These are phyloP conservation scores for Scaptodrosophila latifasciaeformis DNA, from an alignment of 2,888 invertebrate genomes.

Conservation along the genomic window DNA sequence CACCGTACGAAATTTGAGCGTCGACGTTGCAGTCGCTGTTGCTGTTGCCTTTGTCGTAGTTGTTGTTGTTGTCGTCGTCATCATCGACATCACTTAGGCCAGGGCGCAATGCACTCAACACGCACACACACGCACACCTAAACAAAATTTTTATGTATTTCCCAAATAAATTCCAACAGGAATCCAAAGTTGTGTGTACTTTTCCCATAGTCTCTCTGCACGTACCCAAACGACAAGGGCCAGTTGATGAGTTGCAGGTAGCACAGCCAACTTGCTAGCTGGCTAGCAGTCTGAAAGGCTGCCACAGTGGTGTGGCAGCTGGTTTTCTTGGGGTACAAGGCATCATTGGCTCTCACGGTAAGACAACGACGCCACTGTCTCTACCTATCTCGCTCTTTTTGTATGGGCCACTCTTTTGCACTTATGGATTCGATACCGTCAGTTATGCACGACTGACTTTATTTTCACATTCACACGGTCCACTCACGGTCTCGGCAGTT, in stretches of 20 bases:
- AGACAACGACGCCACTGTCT: slow-evolving; percentile 43
- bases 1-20: slow-evolving; percentile 68
- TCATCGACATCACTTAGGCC: background rate
- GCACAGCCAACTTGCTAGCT: slow-evolving; percentile 8
- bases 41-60: no score
- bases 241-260: slow-evolving; percentile 67
- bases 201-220: slow-evolving; percentile 66
- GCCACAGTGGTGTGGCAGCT: slow-evolving; percentile 42
- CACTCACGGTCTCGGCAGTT: slow-evolving; percentile 51
- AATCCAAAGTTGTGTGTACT: slow-evolving; percentile 71
- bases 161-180: slow-evolving; percentile 73
- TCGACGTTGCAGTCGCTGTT: no score
- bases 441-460: slow-evolving; percentile 69
- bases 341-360: background rate
- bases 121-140: slow-evolving; percentile 2
- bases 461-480: slow-evolving; percentile 68
- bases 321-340: background rate
- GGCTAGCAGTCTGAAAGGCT: background rate
- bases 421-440: no score
- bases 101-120: slow-evolving; percentile 9
- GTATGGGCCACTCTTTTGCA: no score
- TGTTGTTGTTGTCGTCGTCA: no score
- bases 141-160: slow-evolving; percentile 56
- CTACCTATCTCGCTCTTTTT: no score
- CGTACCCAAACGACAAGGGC: slow-evolving; percentile 66